Evolutionary conservation across 2,888 invertebrate species (phyloP), one percentile per base, ranked within the genome.

Genomic region (Andrena flavipes): DNA sequence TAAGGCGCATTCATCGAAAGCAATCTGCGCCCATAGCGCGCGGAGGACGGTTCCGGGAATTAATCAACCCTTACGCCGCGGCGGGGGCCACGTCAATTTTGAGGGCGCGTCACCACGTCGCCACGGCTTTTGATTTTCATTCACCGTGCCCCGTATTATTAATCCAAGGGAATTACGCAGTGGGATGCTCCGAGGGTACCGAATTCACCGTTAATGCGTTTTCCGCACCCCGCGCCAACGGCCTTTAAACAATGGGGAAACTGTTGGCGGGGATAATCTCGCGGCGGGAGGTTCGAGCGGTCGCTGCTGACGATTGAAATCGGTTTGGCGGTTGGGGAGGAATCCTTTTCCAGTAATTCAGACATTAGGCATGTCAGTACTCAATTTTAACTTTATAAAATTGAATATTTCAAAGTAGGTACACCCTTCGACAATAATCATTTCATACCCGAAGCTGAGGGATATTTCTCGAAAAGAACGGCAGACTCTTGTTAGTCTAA

Each of bases 1-100:
- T 83, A 76, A 77, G 82, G 64, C 49, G 80, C 85, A 91, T 90
- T 90, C 90, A 88, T 89, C 87, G 84, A 78, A 81, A 79, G 67
- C 86, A 79, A 81, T 81, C 85, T 71, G 71, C 49, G 65, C 60
- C 35, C 23, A 72, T 23, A 60, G 59, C 68, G 62, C 76, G 56
- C 77, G 49, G 60, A n/a, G 62, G 63, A n/a, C 29, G 71, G 33
- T 70, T 68, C 70, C 60, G 74, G 48, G 59, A 82, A 87, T 85
- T 86, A 88, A 89, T 88, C 84, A 87, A 80, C 79, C 77, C 68
- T 81, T 49, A 54, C 69, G 29, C 26, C 65, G 70, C n/a, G 2
- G 26, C 26, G n/a, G 33, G 13, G 26, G n/a, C 71, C 56, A 35
- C 67, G 79, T 74, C 70, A 67, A 76, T 76, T 78, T 48, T n/a